Conservation (phyloP, 2,797 vertebrate species). For the Microctenopoma lineatum region DNA sequence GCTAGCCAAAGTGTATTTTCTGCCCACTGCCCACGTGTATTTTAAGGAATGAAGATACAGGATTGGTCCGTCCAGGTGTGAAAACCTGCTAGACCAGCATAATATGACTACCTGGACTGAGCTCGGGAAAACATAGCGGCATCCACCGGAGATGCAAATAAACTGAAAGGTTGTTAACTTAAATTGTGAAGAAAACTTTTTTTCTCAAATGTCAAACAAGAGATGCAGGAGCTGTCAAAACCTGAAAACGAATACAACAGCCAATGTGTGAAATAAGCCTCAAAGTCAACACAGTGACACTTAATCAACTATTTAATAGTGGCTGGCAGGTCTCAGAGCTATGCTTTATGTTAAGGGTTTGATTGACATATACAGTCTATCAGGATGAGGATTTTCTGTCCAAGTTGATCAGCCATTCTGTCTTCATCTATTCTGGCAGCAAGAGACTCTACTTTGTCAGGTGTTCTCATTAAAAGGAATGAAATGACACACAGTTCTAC, state of each 20-base stretch:
- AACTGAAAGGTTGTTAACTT: slow-evolving; percentile 30
- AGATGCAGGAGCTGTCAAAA: slow-evolving; percentile 6
- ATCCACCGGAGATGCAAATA: slow-evolving; percentile 16
- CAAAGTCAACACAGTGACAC: slow-evolving; percentile 41
- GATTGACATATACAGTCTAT: slow-evolving; percentile 24
- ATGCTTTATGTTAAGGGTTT: slow-evolving; percentile 20
- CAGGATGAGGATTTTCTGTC: slow-evolving; percentile 28
- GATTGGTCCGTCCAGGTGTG: slow-evolving; percentile 53
- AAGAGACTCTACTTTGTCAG: background rate
- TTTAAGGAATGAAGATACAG: slow-evolving; percentile 57
- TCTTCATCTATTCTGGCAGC: slow-evolving; percentile 20
- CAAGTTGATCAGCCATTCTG: slow-evolving; percentile 7
- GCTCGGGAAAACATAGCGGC: background rate
- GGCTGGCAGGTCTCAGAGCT: slow-evolving; percentile 42
- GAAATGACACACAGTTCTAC: background rate
- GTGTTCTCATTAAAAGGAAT: slow-evolving; percentile 13
- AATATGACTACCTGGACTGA: slow-evolving; percentile 33
- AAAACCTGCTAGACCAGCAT: slow-evolving; percentile 50
- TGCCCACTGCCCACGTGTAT: slow-evolving; percentile 57
- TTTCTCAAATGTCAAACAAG: slow-evolving; percentile 5
- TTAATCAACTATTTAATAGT: slow-evolving; percentile 59
- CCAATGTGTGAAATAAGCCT: slow-evolving; percentile 34
- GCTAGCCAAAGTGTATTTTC: slow-evolving; percentile 74
- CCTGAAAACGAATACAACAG: slow-evolving; percentile 20
- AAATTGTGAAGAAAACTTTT: slow-evolving; percentile 32